Evolutionary conservation across 2,113 vertebrate genomes (phyloP).

Genomic region (Onychostruthus taczanowskii): DNA sequence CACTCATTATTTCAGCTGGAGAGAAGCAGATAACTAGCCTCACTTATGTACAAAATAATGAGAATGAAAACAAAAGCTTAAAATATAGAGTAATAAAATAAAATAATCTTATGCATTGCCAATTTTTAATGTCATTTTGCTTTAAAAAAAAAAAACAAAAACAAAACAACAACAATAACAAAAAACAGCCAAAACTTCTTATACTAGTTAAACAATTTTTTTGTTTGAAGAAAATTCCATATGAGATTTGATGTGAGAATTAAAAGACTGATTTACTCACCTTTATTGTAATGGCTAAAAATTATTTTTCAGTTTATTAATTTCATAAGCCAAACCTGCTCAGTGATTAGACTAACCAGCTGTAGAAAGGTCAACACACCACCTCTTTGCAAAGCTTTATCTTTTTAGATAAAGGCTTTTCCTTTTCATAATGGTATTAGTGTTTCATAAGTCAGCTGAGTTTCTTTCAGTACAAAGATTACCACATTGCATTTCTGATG

Average conservation of each 20-base stretch:
- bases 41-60: neutral
- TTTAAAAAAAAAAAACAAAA: neutral
- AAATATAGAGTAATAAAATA: neutral
- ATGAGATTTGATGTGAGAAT: neutral
- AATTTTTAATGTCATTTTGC: neutral
- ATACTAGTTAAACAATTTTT: neutral
- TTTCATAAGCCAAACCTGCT: neutral
- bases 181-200: neutral
- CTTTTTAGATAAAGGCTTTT: neutral
- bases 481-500: neutral
- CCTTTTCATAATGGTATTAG: neutral
- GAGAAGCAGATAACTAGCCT: neutral
- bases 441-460: neutral
- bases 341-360: neutral
- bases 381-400: neutral
- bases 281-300: neutral
- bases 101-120: neutral
- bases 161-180: no score
- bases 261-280: neutral
- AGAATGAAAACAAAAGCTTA: neutral
- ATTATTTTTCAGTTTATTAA: neutral
- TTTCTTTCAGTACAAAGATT: neutral
- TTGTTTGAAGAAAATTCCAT: neutral
- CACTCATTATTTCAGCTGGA: neutral
- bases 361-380: neutral